Base-by-base conservation (phyloP, 2,113 vertebrate genomes). In the Setophaga coronata region DNA sequence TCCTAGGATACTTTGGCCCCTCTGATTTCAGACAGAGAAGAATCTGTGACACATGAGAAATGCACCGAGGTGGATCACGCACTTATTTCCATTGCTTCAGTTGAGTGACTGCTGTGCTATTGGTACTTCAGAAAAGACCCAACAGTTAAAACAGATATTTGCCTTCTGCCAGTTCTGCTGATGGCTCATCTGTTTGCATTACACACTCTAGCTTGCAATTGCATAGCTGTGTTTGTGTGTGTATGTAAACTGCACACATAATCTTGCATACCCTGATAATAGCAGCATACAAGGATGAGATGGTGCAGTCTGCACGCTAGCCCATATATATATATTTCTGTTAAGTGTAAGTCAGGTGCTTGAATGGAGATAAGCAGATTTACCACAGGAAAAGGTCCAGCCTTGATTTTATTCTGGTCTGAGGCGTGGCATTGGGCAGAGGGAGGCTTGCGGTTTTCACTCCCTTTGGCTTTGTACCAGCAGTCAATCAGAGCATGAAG, bases 61-160 rank as follows among this genome's bases (percentile, higher is more conserved):
- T 53, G 67, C 79, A 53, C n/a, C 1, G 34, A 93, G 62, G 58
- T 86, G 82, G 82, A 91, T 82, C 85, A 82, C 6, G 2, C 17
- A 43, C 51, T 83, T 77, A 81, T 96, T 96, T 91, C 93, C 87
- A 90, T 83, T 71, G 86, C 76, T 86, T 95, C 89, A 89, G 76
- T 80, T 43, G 38, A 38, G 36, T 82, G 67, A 66, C 62, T 71
- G 71, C 64, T 45, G 33, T 36, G 56, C 87, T 69, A 8, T 17
- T 48, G 64, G 53, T 69, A 45, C 89, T 74, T 76, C 67, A 90
- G 54, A 40, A 82, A 93, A 47, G 38, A 90, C 64, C 47, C 82
- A 88, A 36, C 78, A 70, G 54, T 81, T 96, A 95, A 74, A 92
- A 43, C 38, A 83, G 82, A 10, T 86, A 73, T 24, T 86, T 92